Evolutionary conservation across 1,140 invertebrate species (phyloP), one percentile per base, ranked within the genome.

Genomic region (Batillaria attramentaria): DNA sequence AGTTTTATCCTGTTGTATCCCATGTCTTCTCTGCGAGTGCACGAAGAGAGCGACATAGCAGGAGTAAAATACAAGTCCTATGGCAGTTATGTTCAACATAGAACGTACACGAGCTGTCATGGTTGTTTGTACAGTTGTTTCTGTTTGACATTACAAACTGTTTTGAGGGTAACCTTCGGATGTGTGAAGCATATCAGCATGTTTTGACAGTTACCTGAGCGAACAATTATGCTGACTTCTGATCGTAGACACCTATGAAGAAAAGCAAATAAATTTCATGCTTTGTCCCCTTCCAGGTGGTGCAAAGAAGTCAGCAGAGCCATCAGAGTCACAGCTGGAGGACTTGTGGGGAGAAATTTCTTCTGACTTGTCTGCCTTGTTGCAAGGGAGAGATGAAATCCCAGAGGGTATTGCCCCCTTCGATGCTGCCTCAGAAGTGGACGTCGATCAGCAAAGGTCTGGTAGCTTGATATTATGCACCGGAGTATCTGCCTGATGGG

Each of bases 381-480:
- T 98, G 66, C 92, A 93, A 81, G 92, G 91, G 77, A 76, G 92
- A 90, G 79, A 87, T 89, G 86, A 88, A 74, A 91, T 94, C 85
- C 92, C 94, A 31, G 76, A 83, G 33, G 93, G 93, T 88, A 93
- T 95, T 75, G 92, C 95, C 62, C 97, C 97, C 2, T 98, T 97
- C 89, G 97, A 98, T 92, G 95, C 96, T 2, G 93, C 95, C 8
- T 95, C 95, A 18, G 96, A 97, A 76, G 92, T 93, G 31, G 92
- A 94, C 28, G 94, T 97, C 77, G 96, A 98, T 84, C 94, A 97
- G 86, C 97, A 98, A 92, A 97, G 96, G 95, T 97, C 91, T 90
- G 91, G n/a, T n/a, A n/a, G 91, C 16, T 70, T 54, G 28, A 37
- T 24, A 35, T 6, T 28, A 20, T 24, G 2, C 4, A 39, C 62